Conservation (phyloP, 2,797 vertebrate genomes). For the Phoeniculus purpureus region DNA sequence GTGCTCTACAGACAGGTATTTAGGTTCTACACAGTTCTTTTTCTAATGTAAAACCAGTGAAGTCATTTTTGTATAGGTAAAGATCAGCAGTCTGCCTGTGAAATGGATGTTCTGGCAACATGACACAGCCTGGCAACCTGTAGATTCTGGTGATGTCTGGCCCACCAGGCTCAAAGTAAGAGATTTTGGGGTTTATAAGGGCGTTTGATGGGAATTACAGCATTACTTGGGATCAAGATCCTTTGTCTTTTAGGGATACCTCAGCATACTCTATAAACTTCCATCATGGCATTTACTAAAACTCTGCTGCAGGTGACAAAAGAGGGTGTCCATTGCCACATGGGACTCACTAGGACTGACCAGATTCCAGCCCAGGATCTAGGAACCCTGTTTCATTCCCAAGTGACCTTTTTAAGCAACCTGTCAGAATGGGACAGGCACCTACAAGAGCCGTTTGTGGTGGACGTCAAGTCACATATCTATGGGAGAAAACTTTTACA, state of each 20-base stretch:
- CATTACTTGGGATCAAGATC: rapidly evolving
- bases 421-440: rapidly evolving
- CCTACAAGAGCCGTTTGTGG: not conserved
- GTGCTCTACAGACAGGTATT: rapidly evolving
- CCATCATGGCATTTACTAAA: not conserved
- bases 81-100: not conserved
- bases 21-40: not conserved
- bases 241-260: not conserved
- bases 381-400: not conserved
- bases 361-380: not conserved
- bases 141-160: rapidly evolving
- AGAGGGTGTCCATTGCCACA: rapidly evolving
- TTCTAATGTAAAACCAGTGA: not conserved
- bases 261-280: not conserved
- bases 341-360: not conserved
- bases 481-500: rapidly evolving
- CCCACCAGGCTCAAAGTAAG: not conserved
- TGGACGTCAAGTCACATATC: rapidly evolving
- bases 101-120: not conserved
- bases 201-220: not conserved
- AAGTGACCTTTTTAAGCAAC: not conserved
- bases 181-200: not conserved
- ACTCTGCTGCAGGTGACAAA: not conserved
- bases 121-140: not conserved
- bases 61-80: rapidly evolving